These are phyloP conservation scores for Euphonia xanthogaster DNA, from an alignment of 2,797 vertebrate genomes.

Conservation along the genomic window DNA sequence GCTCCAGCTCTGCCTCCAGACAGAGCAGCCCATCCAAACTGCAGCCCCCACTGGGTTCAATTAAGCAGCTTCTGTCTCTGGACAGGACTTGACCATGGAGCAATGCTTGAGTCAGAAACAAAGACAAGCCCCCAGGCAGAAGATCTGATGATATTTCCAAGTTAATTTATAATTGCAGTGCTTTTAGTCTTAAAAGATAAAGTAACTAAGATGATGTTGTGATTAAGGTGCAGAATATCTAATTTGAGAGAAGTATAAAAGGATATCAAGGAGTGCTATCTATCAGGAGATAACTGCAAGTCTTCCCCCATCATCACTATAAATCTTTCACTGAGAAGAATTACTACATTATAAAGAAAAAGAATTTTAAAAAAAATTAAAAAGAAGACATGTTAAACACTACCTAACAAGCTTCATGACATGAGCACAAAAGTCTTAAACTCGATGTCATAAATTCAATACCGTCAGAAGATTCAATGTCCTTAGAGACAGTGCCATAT, in stretches of 20 bases:
- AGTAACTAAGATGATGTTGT: not conserved
- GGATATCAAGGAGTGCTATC: constrained; percentile 14
- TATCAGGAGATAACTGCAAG: constrained; percentile 6
- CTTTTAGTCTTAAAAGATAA: not conserved
- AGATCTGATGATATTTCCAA: not conserved
- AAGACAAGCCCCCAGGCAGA: not conserved
- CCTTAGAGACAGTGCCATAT: not conserved
- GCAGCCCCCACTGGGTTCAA: not conserved
- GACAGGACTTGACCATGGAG: not conserved
- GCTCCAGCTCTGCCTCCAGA: not conserved
- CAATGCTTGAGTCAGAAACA: not conserved
- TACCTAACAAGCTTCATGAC: constrained; percentile 59
- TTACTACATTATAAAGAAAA: not conserved
- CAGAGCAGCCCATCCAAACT: not conserved
- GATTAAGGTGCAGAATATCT: constrained; percentile 40
- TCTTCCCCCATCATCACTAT: not conserved
- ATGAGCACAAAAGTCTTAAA: constrained; percentile 61
- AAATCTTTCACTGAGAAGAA: constrained; percentile 13
- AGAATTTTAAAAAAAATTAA: not conserved
- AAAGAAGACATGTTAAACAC: constrained; percentile 58
- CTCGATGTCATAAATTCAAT: constrained; percentile 51
- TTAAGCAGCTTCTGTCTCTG: not conserved
- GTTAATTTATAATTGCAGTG: not conserved
- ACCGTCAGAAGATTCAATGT: not conserved
- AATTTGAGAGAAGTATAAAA: constrained; percentile 25